Evolutionary conservation across 2,797 vertebrate genomes (phyloP).

Genomic region (Acanthurus tractus): DNA sequence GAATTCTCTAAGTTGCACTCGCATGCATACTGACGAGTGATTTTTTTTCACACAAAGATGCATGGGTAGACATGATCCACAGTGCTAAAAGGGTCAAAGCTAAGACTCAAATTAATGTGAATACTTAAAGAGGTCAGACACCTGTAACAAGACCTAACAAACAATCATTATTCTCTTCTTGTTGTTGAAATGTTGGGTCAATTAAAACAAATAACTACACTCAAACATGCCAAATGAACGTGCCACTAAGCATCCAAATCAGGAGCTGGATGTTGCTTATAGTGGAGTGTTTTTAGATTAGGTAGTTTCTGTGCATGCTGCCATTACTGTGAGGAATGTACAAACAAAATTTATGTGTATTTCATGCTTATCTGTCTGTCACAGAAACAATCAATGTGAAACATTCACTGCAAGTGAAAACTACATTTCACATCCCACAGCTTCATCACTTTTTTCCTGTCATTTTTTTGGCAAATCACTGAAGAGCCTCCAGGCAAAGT

Average conservation of each 20-base stretch:
- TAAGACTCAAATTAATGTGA: conserved; percentile 5
- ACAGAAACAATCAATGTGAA: not conserved
- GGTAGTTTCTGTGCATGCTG: not conserved
- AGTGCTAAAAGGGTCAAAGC: not conserved
- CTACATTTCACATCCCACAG: not conserved
- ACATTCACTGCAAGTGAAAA: not conserved
- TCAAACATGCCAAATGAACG: no score
- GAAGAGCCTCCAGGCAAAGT: not conserved
- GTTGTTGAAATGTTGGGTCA: not conserved
- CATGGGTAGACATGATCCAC: not conserved
- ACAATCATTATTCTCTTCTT: not conserved
- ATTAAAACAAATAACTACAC: no score
- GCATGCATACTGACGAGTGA: not conserved
- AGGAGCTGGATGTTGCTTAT: not conserved
- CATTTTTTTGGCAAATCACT: not conserved
- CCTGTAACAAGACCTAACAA: not conserved
- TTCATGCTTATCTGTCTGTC: not conserved
- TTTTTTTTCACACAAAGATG: conserved; percentile 2
- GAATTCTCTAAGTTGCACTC: conserved; percentile 27
- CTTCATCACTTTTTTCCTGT: not conserved
- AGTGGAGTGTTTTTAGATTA: not conserved
- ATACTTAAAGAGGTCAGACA: not conserved
- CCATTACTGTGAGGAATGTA: not conserved
- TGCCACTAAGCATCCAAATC: conserved; percentile 14
- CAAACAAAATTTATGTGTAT: not conserved